These are phyloP conservation scores for Brachyptera putata DNA, from an alignment of 2,888 invertebrate species.

Conservation along the genomic window DNA sequence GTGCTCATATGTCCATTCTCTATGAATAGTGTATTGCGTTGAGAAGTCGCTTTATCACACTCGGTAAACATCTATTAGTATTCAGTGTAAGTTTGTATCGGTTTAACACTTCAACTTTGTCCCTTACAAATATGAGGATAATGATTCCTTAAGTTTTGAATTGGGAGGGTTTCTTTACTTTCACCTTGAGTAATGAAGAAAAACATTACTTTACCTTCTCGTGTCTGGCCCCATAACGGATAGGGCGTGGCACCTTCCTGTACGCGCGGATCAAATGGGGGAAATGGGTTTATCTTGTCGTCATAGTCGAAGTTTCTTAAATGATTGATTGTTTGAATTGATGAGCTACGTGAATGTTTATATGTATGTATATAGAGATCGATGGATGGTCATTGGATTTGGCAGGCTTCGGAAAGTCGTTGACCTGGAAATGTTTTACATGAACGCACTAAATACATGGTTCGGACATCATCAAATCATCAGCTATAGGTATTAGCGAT, in stretches of 20 bases:
- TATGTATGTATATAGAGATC: no score
- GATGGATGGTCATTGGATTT: conserved; percentile 6
- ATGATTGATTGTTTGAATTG: conserved; percentile 19
- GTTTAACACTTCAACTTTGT: not conserved
- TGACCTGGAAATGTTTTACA: no score
- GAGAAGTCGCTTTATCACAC: no score
- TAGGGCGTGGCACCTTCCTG: conserved; percentile 19
- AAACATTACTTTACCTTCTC: not conserved
- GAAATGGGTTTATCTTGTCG: conserved; percentile 17
- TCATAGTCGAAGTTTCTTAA: not conserved
- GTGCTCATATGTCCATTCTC: no score
- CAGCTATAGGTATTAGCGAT: not conserved
- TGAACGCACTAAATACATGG: no score
- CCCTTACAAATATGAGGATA: not conserved
- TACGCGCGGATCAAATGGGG: conserved; percentile 9
- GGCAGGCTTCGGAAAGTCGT: no score
- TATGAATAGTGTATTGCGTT: no score
- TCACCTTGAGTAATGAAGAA: conserved; percentile 8
- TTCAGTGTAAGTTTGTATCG: not conserved
- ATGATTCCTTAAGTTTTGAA: not conserved
- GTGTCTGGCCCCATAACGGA: conserved; percentile 7
- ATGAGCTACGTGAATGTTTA: not conserved
- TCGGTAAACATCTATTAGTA: not conserved
- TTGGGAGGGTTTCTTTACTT: no score
- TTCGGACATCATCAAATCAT: not conserved